Evolutionary conservation across 2,797 vertebrate species (phyloP), one percentile per base, ranked within the genome.

Genomic region (Graptemys geographica): DNA sequence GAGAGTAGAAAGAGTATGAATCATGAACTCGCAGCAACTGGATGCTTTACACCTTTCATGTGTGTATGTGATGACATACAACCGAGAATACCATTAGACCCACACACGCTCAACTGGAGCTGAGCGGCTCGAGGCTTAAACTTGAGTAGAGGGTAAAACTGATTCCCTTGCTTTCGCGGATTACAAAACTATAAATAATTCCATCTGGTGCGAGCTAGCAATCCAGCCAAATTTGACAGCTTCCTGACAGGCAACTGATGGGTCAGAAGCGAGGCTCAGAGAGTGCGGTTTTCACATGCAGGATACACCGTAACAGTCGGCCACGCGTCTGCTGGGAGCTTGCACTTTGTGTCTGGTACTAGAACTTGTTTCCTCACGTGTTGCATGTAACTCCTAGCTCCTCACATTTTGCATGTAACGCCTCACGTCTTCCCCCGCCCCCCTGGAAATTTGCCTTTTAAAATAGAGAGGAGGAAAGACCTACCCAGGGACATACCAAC

Each of bases 401-500:
- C 13, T 51, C 51, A 5, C 15, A 15, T 51, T 15, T 51, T 51
- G 51, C 51, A 51, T 51, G 51, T 16, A 51, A 51, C 56, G 91
- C 83, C 49, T 79, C 49, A 15, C 12, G 41, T 3, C 51, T 79
- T 86, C 47, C 90, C 52, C 27, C 27, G 4, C 16, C n/a, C 33
- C 33, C 15, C 9, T 25, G 69, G 37, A 74, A 74, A 44, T 44
- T 23, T 37, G 69, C 69, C 37, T 87, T 86, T 87, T 94, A 87
- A 88, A 89, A 27, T 49, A 78, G 49, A 4, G 6, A 92, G 65
- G 86, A 93, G 81, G 81, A 87, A 94, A 93, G 95, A 83, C 19
- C 55, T 25, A 76, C 33, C 27, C 79, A 94, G 89, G 12, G 80
- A 89, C 78, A 94, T 76, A 81, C 49, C 79, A 59, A 80, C 52